phyloP scores from a whole-genome alignment of 2,888 invertebrate genomes.

The Bimastos eiseni region DNA sequence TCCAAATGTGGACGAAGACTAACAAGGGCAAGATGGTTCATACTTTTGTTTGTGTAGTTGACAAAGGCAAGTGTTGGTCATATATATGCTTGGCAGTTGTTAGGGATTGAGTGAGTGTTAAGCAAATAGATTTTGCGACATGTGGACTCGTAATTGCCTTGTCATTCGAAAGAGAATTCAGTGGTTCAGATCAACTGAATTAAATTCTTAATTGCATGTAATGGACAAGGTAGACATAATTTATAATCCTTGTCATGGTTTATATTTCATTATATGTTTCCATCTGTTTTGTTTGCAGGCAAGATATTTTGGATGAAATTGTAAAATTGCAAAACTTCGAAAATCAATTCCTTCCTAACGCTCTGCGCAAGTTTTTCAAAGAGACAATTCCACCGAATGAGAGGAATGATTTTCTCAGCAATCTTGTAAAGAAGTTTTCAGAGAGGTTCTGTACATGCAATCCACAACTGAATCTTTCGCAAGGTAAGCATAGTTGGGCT shows the following conservation, averaged over 20 bases:
- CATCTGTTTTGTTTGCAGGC: slow-evolving; percentile 47
- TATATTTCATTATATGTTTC: neutral
- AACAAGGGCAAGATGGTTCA: no score
- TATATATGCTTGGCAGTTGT: neutral
- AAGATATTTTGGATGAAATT: slow-evolving; percentile 60
- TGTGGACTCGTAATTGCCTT: neutral
- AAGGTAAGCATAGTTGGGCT: slow-evolving; percentile 53
- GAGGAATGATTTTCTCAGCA: slow-evolving; percentile 61
- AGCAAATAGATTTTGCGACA: neutral
- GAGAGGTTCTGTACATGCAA: slow-evolving; percentile 63
- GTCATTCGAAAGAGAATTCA: neutral
- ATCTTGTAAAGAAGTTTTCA: slow-evolving; percentile 64
- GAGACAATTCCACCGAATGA: slow-evolving; percentile 63
- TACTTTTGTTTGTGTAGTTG: neutral
- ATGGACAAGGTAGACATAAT: neutral
- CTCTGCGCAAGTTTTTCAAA: slow-evolving; percentile 63
- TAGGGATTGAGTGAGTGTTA: neutral
- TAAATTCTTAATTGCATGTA: neutral
- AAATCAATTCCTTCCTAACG: slow-evolving; percentile 64
- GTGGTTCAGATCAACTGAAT: neutral
- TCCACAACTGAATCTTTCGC: slow-evolving; percentile 61
- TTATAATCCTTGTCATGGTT: neutral
- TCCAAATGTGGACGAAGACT: no score
- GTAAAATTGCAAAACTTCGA: slow-evolving; percentile 63
- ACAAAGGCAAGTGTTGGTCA: neutral